Conservation (phyloP, 2,888 invertebrate genomes). For the Epinotia nisella region DNA sequence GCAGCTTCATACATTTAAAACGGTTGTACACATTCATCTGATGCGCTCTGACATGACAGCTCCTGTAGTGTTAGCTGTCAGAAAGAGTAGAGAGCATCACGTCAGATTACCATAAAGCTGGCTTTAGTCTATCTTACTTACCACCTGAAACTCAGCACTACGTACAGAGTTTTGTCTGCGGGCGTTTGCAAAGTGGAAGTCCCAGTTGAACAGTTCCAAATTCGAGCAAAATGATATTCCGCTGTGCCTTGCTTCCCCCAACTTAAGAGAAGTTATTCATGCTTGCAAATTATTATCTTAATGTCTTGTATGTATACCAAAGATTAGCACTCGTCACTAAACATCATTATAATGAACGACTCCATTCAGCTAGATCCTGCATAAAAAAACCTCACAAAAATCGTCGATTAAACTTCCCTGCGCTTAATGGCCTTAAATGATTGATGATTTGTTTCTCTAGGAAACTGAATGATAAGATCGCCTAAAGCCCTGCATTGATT, state of each 20-base stretch:
- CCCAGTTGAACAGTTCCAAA: not conserved
- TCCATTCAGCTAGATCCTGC: not conserved
- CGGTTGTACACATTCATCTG: too few relatives aligned
- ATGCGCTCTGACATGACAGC: too few relatives aligned
- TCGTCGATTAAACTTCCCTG: conserved; percentile 33
- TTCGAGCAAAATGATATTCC: not conserved
- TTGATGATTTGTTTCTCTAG: conserved; percentile 36
- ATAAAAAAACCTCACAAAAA: conserved; percentile 21
- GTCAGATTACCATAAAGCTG: too few relatives aligned
- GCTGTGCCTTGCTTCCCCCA: not conserved
- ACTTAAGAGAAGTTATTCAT: not conserved
- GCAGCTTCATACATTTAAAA: too few relatives aligned
- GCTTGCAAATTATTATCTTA: not conserved
- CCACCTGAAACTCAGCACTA: not conserved
- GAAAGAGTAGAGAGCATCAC: too few relatives aligned
- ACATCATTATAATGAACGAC: conserved; percentile 1
- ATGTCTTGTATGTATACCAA: not conserved
- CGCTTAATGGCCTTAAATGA: conserved; percentile 39
- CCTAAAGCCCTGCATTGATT: conserved; percentile 36
- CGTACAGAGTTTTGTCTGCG: not conserved
- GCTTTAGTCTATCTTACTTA: not conserved
- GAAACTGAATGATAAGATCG: conserved; percentile 41
- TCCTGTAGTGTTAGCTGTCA: too few relatives aligned
- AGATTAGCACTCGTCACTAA: not conserved
- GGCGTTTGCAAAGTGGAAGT: not conserved